Conservation (phyloP, 1,140 invertebrate species). For the Sarcophaga peregrina region DNA sequence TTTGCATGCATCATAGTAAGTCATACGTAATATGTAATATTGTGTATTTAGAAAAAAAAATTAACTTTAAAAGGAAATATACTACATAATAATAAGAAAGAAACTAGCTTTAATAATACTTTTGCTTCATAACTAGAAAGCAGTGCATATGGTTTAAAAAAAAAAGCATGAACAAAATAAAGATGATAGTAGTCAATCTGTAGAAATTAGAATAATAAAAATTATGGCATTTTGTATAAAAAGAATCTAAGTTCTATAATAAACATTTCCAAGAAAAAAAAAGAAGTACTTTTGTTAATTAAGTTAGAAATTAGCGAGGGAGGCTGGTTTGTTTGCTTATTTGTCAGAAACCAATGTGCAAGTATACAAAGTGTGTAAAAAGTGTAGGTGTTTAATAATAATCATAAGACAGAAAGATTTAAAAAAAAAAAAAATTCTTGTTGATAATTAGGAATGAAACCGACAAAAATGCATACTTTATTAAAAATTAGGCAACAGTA, state of each 20-base stretch:
- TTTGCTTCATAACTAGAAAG: neutral
- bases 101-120: neutral
- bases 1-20: constrained; percentile 2
- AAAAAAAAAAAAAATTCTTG: neutral
- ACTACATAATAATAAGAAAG: neutral
- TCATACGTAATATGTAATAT: neutral
- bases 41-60: neutral
- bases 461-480: neutral
- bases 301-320: constrained; percentile 16
- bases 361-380: constrained; percentile 19
- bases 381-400: constrained; percentile 4
- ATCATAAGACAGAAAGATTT: constrained; percentile 14
- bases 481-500: constrained; percentile 4
- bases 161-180: neutral
- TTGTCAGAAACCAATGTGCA: constrained; percentile 21
- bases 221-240: neutral
- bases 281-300: neutral
- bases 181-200: constrained; percentile 1
- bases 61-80: neutral
- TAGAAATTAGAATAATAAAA: neutral
- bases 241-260: neutral
- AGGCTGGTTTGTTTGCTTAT: neutral
- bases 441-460: neutral
- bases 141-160: neutral
- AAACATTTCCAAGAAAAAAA: neutral